Evolutionary conservation across 2,113 vertebrate species (phyloP).

Genomic region (Melanerpes aurifrons): DNA sequence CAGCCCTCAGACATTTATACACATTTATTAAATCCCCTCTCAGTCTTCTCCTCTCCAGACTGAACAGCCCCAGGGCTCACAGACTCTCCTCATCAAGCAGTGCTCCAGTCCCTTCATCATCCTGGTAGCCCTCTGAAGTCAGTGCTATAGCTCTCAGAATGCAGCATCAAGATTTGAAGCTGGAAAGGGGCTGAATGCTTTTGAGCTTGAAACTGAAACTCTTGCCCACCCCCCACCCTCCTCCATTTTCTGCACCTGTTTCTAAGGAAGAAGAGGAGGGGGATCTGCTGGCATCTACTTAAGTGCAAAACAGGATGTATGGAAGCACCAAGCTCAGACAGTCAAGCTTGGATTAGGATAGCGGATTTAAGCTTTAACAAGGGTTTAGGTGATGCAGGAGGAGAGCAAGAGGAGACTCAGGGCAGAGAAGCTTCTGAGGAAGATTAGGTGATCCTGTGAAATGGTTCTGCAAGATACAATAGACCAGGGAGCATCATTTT

Average conservation of each 20-base stretch:
- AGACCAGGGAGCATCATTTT: neutral
- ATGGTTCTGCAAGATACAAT: constrained; percentile 8
- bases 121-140: too few species aligned
- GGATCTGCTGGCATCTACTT: neutral
- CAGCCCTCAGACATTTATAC: too few species aligned
- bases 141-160: neutral
- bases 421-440: neutral
- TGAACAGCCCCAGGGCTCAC: too few species aligned
- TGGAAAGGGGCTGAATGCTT: neutral
- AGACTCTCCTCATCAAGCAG: too few species aligned
- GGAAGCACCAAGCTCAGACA: neutral
- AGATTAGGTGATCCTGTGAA: constrained; percentile 43
- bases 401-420: constrained; percentile 39
- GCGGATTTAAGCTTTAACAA: constrained; percentile 48
- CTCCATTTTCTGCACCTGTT: neutral
- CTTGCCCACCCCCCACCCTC: neutral
- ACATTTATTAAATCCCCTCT: too few species aligned
- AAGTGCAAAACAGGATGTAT: neutral
- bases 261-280: neutral
- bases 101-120: too few species aligned
- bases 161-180: constrained; percentile 26
- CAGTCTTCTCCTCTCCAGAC: too few species aligned
- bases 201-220: neutral
- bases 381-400: neutral
- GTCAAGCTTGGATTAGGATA: constrained; percentile 36